Evolutionary conservation across 1,140 invertebrate genomes (phyloP), one percentile per base, ranked within the genome.

Genomic region (Ooceraea biroi): DNA sequence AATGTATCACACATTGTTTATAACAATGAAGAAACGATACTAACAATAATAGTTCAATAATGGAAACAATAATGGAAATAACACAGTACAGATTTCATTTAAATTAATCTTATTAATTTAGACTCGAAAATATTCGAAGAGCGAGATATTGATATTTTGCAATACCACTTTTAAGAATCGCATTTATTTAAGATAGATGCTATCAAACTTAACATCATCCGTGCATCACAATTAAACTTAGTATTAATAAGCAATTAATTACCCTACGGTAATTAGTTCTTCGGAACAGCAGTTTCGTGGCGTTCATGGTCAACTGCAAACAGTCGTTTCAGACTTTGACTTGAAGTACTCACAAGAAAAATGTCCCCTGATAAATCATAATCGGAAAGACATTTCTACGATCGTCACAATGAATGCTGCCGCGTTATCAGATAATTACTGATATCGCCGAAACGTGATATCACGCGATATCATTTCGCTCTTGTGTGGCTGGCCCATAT

Each of bases 341-440:
- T 57, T 50, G 25, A 58, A 22, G 22, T 58, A 63, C 17, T 41
- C 14, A 3, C 19, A 55, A 7, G 22, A 25, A 17, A 44, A 68
- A 44, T 27, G 55, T 68, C 44, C 44, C 12, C 2, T 44, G 17
- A 19, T 44, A n/a, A 36, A 69, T 78, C 41, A 69, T 0, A 41
- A 69, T 69, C 11, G 19, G 27, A 68, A n/a, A 41, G 19, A 77
- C 17, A 30, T 55, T 78, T 50, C n/a, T n/a, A n/a, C n/a, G n/a
- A 69, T 44, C 22, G 0, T 27, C 50, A 11, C 14, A 11, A 66
- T 12, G 8, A 3, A 69, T 58, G 60, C 8, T 48, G 55, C 30
- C 65, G 41, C 50, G 36, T 80, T 80, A 80, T 71, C 65, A 71
- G 76, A 80, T 71, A 80, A 80, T 69, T 71, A 30, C 11, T 44